Evolutionary conservation across 2,888 invertebrate genomes (phyloP), one percentile per base, ranked within the genome.

Genomic region (Noctua fimbriata): DNA sequence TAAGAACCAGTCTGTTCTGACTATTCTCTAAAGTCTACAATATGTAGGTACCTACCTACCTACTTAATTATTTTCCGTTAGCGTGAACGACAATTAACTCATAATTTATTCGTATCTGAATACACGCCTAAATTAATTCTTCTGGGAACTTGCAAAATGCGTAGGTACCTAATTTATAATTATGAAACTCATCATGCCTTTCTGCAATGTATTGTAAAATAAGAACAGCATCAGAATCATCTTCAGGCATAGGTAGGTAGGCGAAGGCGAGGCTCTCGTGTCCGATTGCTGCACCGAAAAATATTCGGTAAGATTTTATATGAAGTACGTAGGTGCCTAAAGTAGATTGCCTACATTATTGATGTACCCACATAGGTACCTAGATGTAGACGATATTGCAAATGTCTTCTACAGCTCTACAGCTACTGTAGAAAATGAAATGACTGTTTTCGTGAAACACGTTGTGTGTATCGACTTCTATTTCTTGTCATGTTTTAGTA

Each of bases 351-450:
- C 41, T 66, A 66, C 66, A 28, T 63, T 28, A 28, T 71, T 71
- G 21, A 49, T 49, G 21, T 71, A 70, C n/a, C 36, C 9, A 28
- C 14, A 5, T 36, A 32, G n/a, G n/a, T 77, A 52, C 7, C 16
- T 5, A 78, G 52, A 79, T 32, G 52, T 32, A 66, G 52, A 44
- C 21, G 32, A 65, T 78, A 77, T 69, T 65, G 32, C 63, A 63
- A 44, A 63, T 32, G 52, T 69, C 21, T 21, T 47, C 28, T 78
- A 12, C 2, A 78, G 58, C 1, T 60, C 47, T 79, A 60, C 32
- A 32, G 36, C 18, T 67, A 21, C 28, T 55, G 28, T 18, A 28
- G 16, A 28, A 41, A 18, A 24, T n/a, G 7, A 10, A 47, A 47
- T 21, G 7, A 44, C 16, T 47, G 32, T 73, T 49, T 24, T 16